A percentile compares a stretch with the other conserved stretches of the same genome.
Evolutionary conservation across 37 sponge, comb jelly and placozoan genomes (phyloP).

Genomic region (Mnemiopsis leidyi): DNA sequence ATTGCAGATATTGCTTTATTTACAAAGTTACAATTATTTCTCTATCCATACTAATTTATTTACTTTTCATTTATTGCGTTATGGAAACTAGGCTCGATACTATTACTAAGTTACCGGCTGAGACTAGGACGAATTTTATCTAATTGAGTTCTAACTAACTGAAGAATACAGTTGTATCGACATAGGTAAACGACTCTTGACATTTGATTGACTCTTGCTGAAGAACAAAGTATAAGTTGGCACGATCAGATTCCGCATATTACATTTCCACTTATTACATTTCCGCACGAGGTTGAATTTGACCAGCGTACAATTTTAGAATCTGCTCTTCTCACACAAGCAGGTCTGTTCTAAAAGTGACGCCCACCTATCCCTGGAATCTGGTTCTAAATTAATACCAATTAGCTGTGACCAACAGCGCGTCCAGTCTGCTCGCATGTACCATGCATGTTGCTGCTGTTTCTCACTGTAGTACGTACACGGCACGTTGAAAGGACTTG

Average conservation of each 20-base stretch:
- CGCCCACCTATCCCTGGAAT: not conserved
- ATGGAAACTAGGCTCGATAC: too few species aligned
- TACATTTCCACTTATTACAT: not conserved
- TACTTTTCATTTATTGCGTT: too few species aligned
- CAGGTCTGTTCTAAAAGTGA: not conserved
- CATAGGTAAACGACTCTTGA: too few species aligned
- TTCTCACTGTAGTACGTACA: not conserved
- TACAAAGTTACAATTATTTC: too few species aligned
- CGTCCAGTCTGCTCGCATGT: not conserved
- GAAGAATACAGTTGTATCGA: too few species aligned
- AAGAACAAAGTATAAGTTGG: not conserved
- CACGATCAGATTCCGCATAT: not conserved
- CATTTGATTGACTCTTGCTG: not conserved
- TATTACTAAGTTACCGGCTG: too few species aligned
- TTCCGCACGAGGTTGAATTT: not conserved
- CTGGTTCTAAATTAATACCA: not conserved
- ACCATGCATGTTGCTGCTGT: not conserved
- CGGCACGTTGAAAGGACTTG: too few species aligned
- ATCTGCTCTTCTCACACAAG: not conserved
- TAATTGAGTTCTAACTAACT: too few species aligned
- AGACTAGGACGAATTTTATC: too few species aligned
- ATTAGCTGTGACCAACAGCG: not conserved
- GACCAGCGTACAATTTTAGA: not conserved
- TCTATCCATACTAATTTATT: too few species aligned
- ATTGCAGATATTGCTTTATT: too few species aligned